phyloP scores from a whole-genome alignment of 64 coral and sea anemone species.

The Cladopsammia gracilis region DNA sequence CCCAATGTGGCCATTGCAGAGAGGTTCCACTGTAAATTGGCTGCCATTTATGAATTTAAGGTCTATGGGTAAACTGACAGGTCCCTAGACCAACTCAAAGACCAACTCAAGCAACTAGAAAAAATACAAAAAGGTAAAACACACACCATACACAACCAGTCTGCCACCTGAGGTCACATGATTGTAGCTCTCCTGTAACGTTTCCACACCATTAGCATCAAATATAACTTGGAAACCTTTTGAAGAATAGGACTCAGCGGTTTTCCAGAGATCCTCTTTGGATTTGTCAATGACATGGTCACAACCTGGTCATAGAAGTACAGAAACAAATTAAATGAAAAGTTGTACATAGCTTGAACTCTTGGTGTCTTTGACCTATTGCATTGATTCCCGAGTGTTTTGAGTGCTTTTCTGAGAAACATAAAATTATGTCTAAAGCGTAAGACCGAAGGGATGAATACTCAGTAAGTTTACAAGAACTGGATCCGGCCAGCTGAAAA shows the following conservation, averaged over 20 bases:
- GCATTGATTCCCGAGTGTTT: too few relatives aligned
- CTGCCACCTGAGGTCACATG: conserved; percentile 89
- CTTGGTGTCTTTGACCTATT: background rate
- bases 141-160: conserved; percentile 93
- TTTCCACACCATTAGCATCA: conserved; percentile 98
- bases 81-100: background rate
- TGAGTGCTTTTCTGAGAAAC: too few relatives aligned
- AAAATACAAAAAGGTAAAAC: background rate
- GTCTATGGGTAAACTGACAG: too few relatives aligned
- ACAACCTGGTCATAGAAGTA: conserved; percentile 70
- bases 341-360: background rate
- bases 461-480: too few relatives aligned
- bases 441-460: too few relatives aligned
- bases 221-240: conserved; percentile 87
- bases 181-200: conserved; percentile 84
- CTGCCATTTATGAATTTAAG: too few relatives aligned
- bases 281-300: conserved; percentile 99
- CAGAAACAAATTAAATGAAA: background rate
- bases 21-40: too few relatives aligned
- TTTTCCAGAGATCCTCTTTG: conserved; percentile 87
- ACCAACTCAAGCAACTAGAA: background rate
- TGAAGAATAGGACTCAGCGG: conserved; percentile 48
- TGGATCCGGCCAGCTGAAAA: too few relatives aligned
- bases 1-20: too few relatives aligned
- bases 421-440: too few relatives aligned